Percentiles rank a stretch among this genome's conserved stretches.
Evolutionary conservation across 2,113 vertebrate species (phyloP).

Genomic region (Crotalus tigris): DNA sequence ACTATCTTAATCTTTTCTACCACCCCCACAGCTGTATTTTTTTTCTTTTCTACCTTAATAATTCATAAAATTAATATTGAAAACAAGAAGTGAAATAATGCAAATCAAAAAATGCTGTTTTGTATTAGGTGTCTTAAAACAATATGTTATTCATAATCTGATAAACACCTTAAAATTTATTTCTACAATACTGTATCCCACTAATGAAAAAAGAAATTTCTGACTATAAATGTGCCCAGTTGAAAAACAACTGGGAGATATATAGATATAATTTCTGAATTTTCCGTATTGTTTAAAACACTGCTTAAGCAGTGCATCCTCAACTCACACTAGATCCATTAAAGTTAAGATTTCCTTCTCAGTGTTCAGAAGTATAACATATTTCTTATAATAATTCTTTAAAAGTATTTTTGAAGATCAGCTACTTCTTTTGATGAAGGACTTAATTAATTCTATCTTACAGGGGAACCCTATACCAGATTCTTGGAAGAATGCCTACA

Average conservation of each 20-base stretch:
- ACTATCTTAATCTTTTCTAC: not conserved
- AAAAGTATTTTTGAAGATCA: too few relatives aligned
- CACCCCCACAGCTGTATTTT: not conserved
- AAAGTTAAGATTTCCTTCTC: too few relatives aligned
- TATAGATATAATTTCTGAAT: too few relatives aligned
- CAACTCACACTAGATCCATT: too few relatives aligned
- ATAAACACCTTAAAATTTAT: not conserved
- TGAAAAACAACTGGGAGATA: not conserved
- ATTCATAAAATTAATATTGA: not conserved
- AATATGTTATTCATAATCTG: not conserved
- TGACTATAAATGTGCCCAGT: not conserved
- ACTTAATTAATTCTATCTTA: too few relatives aligned
- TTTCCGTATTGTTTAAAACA: too few relatives aligned
- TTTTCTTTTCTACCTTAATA: not conserved
- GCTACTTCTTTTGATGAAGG: too few relatives aligned
- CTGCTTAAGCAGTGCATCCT: too few relatives aligned
- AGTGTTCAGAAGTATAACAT: too few relatives aligned
- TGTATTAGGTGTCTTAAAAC: not conserved
- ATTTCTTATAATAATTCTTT: too few relatives aligned
- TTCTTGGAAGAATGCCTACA: too few relatives aligned
- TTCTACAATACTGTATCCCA: not conserved
- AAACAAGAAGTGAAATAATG: not conserved
- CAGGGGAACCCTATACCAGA: too few relatives aligned
- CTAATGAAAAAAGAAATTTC: not conserved
- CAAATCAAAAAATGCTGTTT: not conserved